Conservation (phyloP, 2,888 invertebrate species). For the Sabellastarte sp. region DNA sequence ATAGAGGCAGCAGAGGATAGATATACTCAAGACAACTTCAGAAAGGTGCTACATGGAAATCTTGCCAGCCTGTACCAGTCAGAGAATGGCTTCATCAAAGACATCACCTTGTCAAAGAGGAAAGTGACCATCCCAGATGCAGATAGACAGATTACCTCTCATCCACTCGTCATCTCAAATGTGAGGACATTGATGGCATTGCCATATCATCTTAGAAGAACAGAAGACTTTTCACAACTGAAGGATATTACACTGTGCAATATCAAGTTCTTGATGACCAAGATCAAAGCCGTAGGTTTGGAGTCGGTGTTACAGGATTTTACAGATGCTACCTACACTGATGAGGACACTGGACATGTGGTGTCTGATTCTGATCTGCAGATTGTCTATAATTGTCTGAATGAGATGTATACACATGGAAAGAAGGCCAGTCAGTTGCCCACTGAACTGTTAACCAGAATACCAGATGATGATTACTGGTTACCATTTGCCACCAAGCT, state of each 20-base stretch:
- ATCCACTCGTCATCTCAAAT: slow-evolving; percentile 13
- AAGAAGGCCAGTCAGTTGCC: background rate
- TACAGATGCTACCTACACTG: too few relatives aligned
- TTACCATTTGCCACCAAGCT: background rate
- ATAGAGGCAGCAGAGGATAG: slow-evolving; percentile 41
- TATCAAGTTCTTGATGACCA: slow-evolving; percentile 17
- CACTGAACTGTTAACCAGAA: slow-evolving; percentile 5
- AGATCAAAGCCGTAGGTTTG: slow-evolving; percentile 9
- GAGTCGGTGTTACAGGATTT: slow-evolving; percentile 3
- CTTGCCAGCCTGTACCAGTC: slow-evolving; percentile 14
- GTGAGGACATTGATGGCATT: slow-evolving; percentile 13
- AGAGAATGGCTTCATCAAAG: slow-evolving; percentile 8
- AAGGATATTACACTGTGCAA: slow-evolving; percentile 17
- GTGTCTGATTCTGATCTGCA: background rate
- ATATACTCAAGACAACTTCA: slow-evolving; percentile 32
- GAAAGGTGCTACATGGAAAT: slow-evolving; percentile 35
- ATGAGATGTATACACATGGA: background rate
- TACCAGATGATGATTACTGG: background rate
- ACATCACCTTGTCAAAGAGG: slow-evolving; percentile 37
- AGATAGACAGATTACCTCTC: slow-evolving; percentile 49
- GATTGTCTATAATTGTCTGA: slow-evolving; percentile 3
- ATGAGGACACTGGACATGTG: background rate
- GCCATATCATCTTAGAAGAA: slow-evolving; percentile 14
- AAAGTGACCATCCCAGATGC: slow-evolving; percentile 42
- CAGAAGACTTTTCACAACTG: slow-evolving; percentile 4